These are phyloP conservation scores for Mimumesa dahlbomi DNA, from an alignment of 2,888 invertebrate genomes.

Conservation along the genomic window DNA sequence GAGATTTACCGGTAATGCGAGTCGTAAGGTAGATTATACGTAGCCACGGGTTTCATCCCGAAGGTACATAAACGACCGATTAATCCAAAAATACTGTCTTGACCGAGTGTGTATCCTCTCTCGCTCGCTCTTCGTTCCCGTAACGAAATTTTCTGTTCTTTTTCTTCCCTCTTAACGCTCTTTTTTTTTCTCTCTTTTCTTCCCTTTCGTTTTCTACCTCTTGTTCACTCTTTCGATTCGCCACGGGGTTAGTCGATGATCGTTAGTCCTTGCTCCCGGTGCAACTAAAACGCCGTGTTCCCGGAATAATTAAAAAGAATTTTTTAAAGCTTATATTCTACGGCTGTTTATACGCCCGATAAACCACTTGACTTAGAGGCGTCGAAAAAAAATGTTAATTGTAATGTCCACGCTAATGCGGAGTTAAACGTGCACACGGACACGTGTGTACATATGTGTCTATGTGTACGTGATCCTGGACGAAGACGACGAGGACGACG, in stretches of 20 bases:
- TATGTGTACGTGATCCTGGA: too few species aligned
- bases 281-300: slow-evolving; percentile 46
- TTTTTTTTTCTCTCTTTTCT: neutral
- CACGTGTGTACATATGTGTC: too few species aligned
- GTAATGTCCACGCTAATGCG: slow-evolving; percentile 64
- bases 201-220: too few species aligned
- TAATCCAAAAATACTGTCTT: slow-evolving; percentile 75
- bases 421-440: slow-evolving; percentile 16
- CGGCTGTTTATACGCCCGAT: slow-evolving; percentile 66
- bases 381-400: slow-evolving; percentile 58
- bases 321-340: slow-evolving; percentile 58
- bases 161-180: neutral
- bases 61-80: slow-evolving; percentile 72
- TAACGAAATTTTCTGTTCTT: slow-evolving; percentile 10
- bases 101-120: slow-evolving; percentile 28
- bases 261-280: slow-evolving; percentile 32
- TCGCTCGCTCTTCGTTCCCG: slow-evolving; percentile 3
- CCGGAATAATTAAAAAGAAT: slow-evolving; percentile 65
- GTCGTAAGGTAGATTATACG: slow-evolving; percentile 68
- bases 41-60: slow-evolving; percentile 58
- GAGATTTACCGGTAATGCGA: slow-evolving; percentile 75
- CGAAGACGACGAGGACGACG: slow-evolving; percentile 24
- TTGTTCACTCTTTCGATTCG: too few species aligned
- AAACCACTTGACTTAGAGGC: slow-evolving; percentile 58
- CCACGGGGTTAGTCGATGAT: slow-evolving; percentile 45